These are phyloP conservation scores for Stegodyphus dumicola DNA, from an alignment of 1,140 invertebrate species.

Conservation along the genomic window DNA sequence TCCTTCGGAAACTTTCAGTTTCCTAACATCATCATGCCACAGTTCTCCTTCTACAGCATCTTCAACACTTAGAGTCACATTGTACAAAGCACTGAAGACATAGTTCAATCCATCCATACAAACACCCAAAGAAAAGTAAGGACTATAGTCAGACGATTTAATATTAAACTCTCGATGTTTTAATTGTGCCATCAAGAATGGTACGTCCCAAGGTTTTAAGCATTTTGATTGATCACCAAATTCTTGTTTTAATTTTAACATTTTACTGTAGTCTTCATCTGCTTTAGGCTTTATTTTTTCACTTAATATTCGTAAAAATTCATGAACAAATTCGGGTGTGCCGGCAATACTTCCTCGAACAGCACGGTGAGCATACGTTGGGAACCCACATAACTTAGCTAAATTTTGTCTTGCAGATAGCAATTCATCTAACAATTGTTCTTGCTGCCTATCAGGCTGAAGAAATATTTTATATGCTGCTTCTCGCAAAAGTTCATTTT, in stretches of 20 bases:
- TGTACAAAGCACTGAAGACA: conserved; percentile 83
- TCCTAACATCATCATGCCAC: conserved; percentile 89
- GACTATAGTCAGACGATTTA: conserved; percentile 76
- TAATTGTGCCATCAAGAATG: conserved; percentile 73
- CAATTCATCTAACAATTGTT: conserved; percentile 79
- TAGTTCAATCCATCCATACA: conserved; percentile 96
- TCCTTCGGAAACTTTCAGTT: conserved; percentile 82
- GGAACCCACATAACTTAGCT: conserved; percentile 87
- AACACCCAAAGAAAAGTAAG: conserved; percentile 92
- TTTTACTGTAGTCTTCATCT: conserved; percentile 73
- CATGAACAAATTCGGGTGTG: conserved; percentile 79
- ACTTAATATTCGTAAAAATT: conserved; percentile 85
- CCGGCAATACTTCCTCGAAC: conserved; percentile 88
- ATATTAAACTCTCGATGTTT: conserved; percentile 56
- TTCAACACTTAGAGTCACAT: conserved; percentile 79
- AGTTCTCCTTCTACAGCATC: conserved; percentile 81
- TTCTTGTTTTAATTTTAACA: conserved; percentile 79
- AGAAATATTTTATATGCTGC: conserved; percentile 89
- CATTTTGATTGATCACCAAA: conserved; percentile 68
- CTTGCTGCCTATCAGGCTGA: conserved; percentile 81
- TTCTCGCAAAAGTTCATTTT: conserved; percentile 83
- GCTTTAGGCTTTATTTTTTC: conserved; percentile 69
- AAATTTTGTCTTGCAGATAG: conserved; percentile 80
- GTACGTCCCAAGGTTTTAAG: conserved; percentile 85
- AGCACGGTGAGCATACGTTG: conserved; percentile 87